Evolutionary conservation across 2,888 invertebrate species (phyloP).

Genomic region (Chalcis sispes): DNA sequence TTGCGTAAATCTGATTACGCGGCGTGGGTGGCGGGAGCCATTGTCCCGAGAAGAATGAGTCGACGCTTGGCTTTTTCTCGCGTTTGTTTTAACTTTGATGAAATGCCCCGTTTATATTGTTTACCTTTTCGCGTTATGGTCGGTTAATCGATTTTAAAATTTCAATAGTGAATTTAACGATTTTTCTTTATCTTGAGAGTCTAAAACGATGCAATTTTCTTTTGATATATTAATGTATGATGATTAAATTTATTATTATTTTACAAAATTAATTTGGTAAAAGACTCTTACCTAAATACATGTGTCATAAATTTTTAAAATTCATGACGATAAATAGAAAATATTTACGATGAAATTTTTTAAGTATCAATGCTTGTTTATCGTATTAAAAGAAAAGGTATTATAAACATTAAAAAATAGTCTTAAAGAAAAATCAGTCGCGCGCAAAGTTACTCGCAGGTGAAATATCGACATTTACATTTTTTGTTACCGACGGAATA

Average conservation of each 20-base stretch:
- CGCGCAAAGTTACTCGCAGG: slow-evolving; percentile 16
- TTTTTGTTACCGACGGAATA: slow-evolving; percentile 51
- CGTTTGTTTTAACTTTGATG: slow-evolving; percentile 28
- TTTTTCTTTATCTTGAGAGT: background rate
- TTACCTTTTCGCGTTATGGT: background rate
- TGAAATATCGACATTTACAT: slow-evolving; percentile 47
- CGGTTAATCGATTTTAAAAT: slow-evolving; percentile 18
- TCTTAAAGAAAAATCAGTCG: slow-evolving; percentile 41
- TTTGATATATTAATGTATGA: no score
- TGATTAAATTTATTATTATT: no score
- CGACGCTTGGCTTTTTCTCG: slow-evolving; percentile 3
- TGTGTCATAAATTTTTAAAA: no score
- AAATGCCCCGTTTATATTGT: slow-evolving; percentile 7
- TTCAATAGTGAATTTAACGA: background rate
- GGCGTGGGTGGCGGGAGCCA: slow-evolving; percentile 24
- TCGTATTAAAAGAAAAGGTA: no score
- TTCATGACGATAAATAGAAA: no score
- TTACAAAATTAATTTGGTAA: no score
- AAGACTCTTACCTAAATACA: no score
- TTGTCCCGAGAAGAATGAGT: slow-evolving; percentile 30
- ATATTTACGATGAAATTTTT: no score
- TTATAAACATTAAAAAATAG: no score
- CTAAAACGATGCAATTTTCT: no score
- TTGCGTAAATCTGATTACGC: slow-evolving; percentile 48
- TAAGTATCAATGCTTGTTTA: no score